A percentile compares a stretch with the other conserved stretches of the same genome.
phyloP scores from a whole-genome alignment of 2,113 vertebrate genomes.

The Apodemus sylvaticus region DNA sequence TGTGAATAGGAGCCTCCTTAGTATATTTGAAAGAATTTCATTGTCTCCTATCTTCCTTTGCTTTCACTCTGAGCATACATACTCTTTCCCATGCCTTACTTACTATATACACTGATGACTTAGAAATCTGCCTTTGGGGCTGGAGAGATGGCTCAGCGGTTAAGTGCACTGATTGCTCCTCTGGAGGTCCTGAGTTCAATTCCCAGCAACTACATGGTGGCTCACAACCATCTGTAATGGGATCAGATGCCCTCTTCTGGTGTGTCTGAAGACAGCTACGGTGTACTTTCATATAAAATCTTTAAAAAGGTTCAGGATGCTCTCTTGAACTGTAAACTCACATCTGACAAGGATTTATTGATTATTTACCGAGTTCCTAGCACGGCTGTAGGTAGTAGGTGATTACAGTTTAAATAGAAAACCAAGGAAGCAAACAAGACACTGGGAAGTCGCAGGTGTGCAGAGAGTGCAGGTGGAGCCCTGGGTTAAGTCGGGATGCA shows the following conservation, averaged over 20 bases:
- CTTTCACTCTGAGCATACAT: neutral
- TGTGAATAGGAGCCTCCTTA: constrained; percentile 35
- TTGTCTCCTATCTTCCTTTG: constrained; percentile 18
- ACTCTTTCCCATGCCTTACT: neutral
- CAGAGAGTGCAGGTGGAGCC: neutral
- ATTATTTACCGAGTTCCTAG: neutral
- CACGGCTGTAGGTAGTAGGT: neutral
- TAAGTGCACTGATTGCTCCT: no score
- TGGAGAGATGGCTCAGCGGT: no score
- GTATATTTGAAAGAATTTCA: constrained; percentile 31
- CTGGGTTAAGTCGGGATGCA: neutral
- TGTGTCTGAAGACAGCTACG: no score
- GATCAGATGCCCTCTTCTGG: no score
- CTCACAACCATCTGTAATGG: no score
- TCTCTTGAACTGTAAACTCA: neutral
- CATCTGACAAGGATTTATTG: neutral
- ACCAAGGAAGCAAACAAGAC: neutral
- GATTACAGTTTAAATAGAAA: neutral
- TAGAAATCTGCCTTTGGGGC: neutral
- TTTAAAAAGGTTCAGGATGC: neutral
- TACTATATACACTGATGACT: neutral
- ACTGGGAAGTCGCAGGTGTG: neutral
- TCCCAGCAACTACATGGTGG: no score
- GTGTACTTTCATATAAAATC: no score
- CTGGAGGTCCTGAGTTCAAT: no score